Percentiles rank a stretch among this genome's conserved stretches.
Conservation (phyloP, 1,140 invertebrate species). For the Leptonema lineaticorne region DNA sequence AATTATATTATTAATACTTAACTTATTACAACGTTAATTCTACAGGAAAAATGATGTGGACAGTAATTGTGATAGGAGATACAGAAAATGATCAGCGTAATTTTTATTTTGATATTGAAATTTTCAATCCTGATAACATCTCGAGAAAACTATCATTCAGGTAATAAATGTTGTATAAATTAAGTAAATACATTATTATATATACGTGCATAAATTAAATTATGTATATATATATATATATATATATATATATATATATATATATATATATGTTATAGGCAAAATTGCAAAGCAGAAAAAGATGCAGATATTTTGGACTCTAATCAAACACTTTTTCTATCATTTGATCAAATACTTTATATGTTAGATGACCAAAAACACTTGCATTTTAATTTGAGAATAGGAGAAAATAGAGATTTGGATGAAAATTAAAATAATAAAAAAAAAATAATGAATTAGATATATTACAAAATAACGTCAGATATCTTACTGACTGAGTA, state of each 20-base stretch:
- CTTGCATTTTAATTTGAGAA: constrained; percentile 31
- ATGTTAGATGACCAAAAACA: constrained; percentile 52
- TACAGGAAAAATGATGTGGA: constrained; percentile 57
- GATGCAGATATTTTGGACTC: constrained; percentile 55
- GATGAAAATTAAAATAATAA: background rate
- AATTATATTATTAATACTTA: background rate
- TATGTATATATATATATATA: constrained; percentile 1
- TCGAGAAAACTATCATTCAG: constrained; percentile 55
- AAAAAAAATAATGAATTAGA: too few relatives aligned
- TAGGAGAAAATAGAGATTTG: constrained; percentile 5
- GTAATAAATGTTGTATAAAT: constrained; percentile 35
- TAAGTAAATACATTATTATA: background rate
- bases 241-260: constrained; percentile 24
- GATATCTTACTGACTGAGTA: too few relatives aligned
- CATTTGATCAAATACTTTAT: constrained; percentile 56
- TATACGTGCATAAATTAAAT: background rate
- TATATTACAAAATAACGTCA: too few relatives aligned
- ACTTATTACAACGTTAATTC: background rate
- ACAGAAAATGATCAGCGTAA: constrained; percentile 37
- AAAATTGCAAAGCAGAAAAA: constrained; percentile 52
- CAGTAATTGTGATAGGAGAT: constrained; percentile 53
- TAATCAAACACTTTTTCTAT: constrained; percentile 56
- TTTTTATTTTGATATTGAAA: constrained; percentile 55
- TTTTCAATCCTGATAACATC: constrained; percentile 50
- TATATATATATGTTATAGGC: constrained; percentile 26